A percentile compares a stretch with the other conserved stretches of the same genome.
Conservation (phyloP, 2,888 invertebrate genomes). For the Crioceris asparagi region DNA sequence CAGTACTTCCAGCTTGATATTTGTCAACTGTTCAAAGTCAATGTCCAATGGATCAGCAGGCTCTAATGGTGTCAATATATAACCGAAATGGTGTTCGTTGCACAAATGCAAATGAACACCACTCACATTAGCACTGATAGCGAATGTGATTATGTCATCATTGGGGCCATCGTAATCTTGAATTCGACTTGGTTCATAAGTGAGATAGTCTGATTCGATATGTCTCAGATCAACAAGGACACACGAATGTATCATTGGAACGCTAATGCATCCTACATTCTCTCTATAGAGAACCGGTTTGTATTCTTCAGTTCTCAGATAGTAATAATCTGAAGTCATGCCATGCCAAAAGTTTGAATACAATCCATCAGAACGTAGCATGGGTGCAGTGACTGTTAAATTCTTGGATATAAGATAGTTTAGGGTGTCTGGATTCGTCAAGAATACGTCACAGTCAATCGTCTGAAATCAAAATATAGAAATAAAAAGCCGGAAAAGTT, state of each 20-base stretch:
- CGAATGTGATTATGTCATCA: slow-evolving; percentile 92
- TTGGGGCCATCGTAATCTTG: slow-evolving; percentile 52
- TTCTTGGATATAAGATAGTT: slow-evolving; percentile 51
- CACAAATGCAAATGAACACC: slow-evolving; percentile 60
- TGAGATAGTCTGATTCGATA: slow-evolving; percentile 49
- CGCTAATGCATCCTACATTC: slow-evolving; percentile 61
- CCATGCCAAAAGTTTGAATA: slow-evolving; percentile 97
- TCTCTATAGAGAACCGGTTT: slow-evolving; percentile 62
- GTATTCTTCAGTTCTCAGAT: slow-evolving; percentile 74
- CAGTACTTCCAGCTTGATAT: slow-evolving; percentile 51
- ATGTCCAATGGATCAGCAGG: slow-evolving; percentile 49
- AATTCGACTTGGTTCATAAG: slow-evolving; percentile 58
- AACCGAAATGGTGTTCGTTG: slow-evolving; percentile 76
- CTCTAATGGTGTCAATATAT: slow-evolving; percentile 68
- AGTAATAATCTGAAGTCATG: slow-evolving; percentile 78
- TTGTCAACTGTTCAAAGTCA: slow-evolving; percentile 62
- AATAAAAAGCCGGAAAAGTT: no score
- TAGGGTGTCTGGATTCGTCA: slow-evolving; percentile 57
- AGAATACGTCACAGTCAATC: slow-evolving; percentile 74
- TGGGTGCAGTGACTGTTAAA: slow-evolving; percentile 64
- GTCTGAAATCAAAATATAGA: slow-evolving; percentile 51
- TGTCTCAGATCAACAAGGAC: slow-evolving; percentile 65
- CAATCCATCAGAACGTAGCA: slow-evolving; percentile 74
- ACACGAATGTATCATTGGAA: slow-evolving; percentile 88
- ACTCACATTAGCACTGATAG: slow-evolving; percentile 63